These are phyloP conservation scores for Anoplopoma fimbria DNA, from an alignment of 2,113 vertebrate species.

Conservation along the genomic window DNA sequence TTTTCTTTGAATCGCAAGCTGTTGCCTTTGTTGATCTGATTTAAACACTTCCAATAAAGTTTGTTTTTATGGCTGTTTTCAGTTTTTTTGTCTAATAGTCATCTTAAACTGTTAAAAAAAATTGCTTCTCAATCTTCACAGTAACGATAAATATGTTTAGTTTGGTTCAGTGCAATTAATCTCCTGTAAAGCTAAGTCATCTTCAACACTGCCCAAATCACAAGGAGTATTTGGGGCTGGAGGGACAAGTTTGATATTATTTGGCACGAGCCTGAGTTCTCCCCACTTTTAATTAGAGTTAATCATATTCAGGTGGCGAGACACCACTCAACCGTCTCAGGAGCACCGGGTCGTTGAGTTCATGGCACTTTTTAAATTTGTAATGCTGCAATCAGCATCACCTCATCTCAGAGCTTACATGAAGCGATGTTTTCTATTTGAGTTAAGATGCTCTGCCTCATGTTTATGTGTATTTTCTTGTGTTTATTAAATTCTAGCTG, in stretches of 20 bases:
- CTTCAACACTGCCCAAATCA: slow-evolving; percentile 17
- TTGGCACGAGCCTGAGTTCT: slow-evolving; percentile 2
- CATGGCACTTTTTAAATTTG: neutral
- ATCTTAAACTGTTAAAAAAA: neutral
- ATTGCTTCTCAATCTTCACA: neutral
- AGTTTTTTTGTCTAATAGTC: neutral
- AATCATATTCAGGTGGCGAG: slow-evolving; percentile 19
- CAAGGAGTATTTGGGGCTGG: neutral
- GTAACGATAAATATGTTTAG: neutral
- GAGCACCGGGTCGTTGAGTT: neutral
- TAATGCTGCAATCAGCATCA: neutral
- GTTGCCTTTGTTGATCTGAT: neutral
- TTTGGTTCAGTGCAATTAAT: slow-evolving; percentile 8
- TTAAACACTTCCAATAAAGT: too few species aligned
- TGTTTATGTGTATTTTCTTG: neutral
- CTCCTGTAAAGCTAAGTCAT: neutral
- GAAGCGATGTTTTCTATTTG: neutral
- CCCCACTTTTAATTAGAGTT: slow-evolving; percentile 13
- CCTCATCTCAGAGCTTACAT: neutral
- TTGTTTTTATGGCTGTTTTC: neutral
- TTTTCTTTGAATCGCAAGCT: neutral
- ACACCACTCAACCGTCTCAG: neutral
- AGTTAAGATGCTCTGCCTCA: neutral
- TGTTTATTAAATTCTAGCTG: too few species aligned
- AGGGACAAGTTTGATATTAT: slow-evolving; percentile 20